phyloP scores from a whole-genome alignment of 2,888 invertebrate species.

The Cosmia pyralina region DNA sequence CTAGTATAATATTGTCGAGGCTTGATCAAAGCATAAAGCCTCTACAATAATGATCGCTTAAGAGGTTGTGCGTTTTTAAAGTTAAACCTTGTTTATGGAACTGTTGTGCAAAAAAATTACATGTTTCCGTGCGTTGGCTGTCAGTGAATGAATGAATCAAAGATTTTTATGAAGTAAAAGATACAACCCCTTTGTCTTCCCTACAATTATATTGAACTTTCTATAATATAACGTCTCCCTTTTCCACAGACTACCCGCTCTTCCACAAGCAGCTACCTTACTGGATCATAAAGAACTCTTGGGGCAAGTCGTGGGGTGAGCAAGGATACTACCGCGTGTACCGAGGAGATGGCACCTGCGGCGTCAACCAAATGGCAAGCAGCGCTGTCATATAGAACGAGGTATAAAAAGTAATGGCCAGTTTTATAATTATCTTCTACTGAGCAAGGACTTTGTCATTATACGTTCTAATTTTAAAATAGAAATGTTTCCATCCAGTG shows the following conservation, averaged over 20 bases:
- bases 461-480: not conserved
- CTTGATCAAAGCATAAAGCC: no score
- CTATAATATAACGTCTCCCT: not conserved
- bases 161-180: not conserved
- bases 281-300: constrained; percentile 98
- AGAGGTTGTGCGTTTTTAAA: no score
- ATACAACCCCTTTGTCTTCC: not conserved
- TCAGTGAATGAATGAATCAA: not conserved
- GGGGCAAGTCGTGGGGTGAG: constrained; percentile 98
- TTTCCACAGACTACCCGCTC: constrained; percentile 92
- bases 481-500: not conserved
- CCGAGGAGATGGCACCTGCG: constrained; percentile 98
- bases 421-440: not conserved
- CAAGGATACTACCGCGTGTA: constrained; percentile 98
- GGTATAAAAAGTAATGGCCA: not conserved
- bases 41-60: no score
- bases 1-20: no score
- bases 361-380: constrained; percentile 97
- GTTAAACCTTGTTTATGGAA: not conserved
- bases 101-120: not conserved
- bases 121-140: not conserved
- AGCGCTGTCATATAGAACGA: constrained; percentile 92
- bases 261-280: constrained; percentile 96
- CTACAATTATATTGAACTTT: not conserved
- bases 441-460: not conserved